Conservation (phyloP, 2,888 invertebrate genomes). For the Acrobeloides nanus region DNA sequence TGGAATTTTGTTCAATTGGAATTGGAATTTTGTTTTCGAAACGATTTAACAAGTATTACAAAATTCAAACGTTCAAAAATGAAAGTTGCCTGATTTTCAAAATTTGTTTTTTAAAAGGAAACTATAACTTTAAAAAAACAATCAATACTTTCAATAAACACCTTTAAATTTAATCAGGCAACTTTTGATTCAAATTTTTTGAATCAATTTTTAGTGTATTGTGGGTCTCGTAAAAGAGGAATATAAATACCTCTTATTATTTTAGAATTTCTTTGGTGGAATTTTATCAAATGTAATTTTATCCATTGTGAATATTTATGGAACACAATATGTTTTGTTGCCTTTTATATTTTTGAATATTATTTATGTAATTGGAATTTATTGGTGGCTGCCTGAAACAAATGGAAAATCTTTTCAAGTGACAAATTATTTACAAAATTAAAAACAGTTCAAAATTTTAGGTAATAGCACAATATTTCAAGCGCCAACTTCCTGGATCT, state of each 20-base stretch:
- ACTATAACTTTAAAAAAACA: neutral
- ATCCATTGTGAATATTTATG: slow-evolving; percentile 33
- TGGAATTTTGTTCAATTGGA: neutral
- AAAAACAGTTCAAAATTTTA: too few species aligned
- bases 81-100: too few species aligned
- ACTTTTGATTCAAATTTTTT: neutral
- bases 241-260: neutral
- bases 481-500: too few species aligned
- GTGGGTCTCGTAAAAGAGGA: too few species aligned
- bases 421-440: too few species aligned
- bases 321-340: slow-evolving; percentile 33
- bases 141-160: neutral
- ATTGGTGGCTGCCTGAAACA: slow-evolving; percentile 37
- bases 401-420: too few species aligned
- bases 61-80: too few species aligned
- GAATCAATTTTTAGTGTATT: neutral
- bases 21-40: too few species aligned
- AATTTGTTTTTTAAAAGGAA: neutral
- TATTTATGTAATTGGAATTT: slow-evolving; percentile 30
- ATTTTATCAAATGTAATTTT: slow-evolving; percentile 33
- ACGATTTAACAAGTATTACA: too few species aligned
- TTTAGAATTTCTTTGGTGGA: slow-evolving; percentile 44
- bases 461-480: too few species aligned
- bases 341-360: slow-evolving; percentile 39
- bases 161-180: neutral